These are phyloP conservation scores for Geopemphigus sp. DNA, from an alignment of 1,140 invertebrate species.

Conservation along the genomic window DNA sequence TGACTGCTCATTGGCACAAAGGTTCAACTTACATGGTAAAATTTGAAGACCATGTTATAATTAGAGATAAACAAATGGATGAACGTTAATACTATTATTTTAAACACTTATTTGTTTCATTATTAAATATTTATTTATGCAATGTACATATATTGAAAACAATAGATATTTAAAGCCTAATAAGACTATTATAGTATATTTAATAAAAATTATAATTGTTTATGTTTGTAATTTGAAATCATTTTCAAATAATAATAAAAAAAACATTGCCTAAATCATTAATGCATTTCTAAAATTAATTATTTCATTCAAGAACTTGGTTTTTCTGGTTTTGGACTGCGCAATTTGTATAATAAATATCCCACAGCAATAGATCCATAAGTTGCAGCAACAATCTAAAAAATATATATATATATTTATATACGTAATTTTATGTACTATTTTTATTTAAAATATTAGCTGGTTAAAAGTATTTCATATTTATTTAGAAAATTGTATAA, in stretches of 20 bases:
- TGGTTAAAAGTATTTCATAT: no score
- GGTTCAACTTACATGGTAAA: constrained; percentile 99
- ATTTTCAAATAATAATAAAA: constrained; percentile 38
- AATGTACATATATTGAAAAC: constrained; percentile 17
- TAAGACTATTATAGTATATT: background rate
- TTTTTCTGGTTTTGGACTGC: constrained; percentile 23
- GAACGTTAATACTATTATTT: constrained; percentile 64
- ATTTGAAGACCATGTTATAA: constrained; percentile 92
- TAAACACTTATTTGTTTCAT: constrained; percentile 9
- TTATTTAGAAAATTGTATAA: no score
- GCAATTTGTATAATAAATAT: constrained; percentile 29
- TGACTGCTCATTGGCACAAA: constrained; percentile 98
- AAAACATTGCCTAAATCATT: constrained; percentile 21
- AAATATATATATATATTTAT: no score
- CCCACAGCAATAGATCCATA: constrained; percentile 39
- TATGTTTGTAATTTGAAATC: background rate
- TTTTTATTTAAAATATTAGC: no score
- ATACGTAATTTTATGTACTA: no score
- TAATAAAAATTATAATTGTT: constrained; percentile 13
- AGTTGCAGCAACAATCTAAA: constrained; percentile 35
- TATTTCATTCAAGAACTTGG: constrained; percentile 30
- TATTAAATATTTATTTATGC: background rate
- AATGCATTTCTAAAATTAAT: constrained; percentile 25
- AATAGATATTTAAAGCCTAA: background rate
- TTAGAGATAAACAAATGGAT: constrained; percentile 88